Percentiles rank a stretch among this genome's conserved stretches.
Conservation (phyloP, 2,888 invertebrate genomes). For the Dicranocentrus wangi region DNA sequence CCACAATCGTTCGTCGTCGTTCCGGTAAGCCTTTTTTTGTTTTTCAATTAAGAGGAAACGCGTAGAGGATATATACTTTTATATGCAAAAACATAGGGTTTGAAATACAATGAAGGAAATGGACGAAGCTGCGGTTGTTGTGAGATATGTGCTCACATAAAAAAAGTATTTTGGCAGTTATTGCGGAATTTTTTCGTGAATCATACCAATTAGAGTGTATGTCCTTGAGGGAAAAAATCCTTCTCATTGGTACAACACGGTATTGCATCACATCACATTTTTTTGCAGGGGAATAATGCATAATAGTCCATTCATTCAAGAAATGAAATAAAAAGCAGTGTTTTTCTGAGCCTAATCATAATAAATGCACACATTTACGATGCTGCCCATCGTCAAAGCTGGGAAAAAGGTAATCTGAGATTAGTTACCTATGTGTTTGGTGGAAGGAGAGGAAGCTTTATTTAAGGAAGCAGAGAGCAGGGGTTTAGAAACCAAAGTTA, state of each 20-base stretch:
- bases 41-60: no score
- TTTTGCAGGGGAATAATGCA: background rate
- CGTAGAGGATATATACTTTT: no score
- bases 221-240: constrained; percentile 10
- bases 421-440: background rate
- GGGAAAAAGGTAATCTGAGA: background rate
- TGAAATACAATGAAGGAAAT: no score
- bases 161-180: background rate
- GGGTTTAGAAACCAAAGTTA: no score
- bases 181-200: background rate
- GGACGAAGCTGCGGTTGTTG: no score
- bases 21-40: no score
- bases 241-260: background rate
- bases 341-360: background rate
- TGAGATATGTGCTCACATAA: no score
- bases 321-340: background rate
- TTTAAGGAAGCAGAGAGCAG: no score
- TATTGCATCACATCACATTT: constrained; percentile 13
- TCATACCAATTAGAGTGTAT: background rate
- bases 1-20: no score
- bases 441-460: background rate
- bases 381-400: background rate
- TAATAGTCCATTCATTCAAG: constrained; percentile 25
- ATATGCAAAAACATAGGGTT: no score
- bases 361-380: background rate